Evolutionary conservation across 2,888 invertebrate species (phyloP).

Genomic region (Imbricaverruca yamaguchii): DNA sequence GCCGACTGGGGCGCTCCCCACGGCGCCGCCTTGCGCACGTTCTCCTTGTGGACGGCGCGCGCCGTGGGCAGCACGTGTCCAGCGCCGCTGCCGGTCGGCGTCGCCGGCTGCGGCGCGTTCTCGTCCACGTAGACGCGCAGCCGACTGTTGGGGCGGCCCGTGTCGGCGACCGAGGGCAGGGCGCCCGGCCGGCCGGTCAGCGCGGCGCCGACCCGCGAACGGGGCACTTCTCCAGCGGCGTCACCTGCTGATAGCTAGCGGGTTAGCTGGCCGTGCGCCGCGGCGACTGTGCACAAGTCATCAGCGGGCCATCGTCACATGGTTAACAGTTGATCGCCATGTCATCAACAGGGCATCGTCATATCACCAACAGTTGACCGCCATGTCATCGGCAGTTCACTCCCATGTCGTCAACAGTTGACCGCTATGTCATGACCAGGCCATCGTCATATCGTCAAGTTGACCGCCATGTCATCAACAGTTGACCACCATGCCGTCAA

Average conservation of each 20-base stretch:
- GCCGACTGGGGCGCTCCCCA: slow-evolving; percentile 7
- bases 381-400: too few species aligned
- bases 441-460: too few species aligned
- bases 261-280: neutral
- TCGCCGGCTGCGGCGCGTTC: neutral
- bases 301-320: too few species aligned
- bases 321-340: too few species aligned
- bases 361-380: too few species aligned
- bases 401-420: too few species aligned
- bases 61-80: neutral
- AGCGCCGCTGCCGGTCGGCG: neutral
- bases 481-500: too few species aligned
- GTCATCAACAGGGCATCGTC: too few species aligned
- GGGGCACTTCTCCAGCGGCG: neutral
- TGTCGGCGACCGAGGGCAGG: neutral
- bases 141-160: neutral
- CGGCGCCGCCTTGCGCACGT: slow-evolving; percentile 13
- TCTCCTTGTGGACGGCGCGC: neutral
- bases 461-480: too few species aligned
- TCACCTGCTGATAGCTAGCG: neutral
- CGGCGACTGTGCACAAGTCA: neutral
- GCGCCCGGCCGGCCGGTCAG: neutral
- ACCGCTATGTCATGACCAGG: too few species aligned
- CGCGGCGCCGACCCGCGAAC: neutral
- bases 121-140: slow-evolving; percentile 2